phyloP scores from a whole-genome alignment of 2,113 vertebrate species.

The Labrus mixtus region DNA sequence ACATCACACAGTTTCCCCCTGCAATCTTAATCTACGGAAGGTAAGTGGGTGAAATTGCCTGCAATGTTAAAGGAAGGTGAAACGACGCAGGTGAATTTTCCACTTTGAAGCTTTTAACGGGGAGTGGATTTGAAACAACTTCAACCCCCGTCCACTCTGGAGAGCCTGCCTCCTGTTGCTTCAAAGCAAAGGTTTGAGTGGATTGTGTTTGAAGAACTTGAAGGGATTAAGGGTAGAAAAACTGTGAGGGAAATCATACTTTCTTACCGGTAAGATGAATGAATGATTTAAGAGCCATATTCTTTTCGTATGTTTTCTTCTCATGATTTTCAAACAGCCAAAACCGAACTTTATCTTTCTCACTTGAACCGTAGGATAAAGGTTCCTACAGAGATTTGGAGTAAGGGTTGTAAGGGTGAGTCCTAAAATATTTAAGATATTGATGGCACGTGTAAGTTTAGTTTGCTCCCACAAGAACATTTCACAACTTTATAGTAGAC shows the following conservation, averaged over 20 bases:
- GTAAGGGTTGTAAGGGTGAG: too few species aligned
- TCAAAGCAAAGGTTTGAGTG: neutral
- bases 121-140: neutral
- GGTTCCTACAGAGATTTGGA: too few species aligned
- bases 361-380: too few species aligned
- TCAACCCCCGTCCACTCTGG: too few species aligned
- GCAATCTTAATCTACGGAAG: neutral
- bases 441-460: too few species aligned
- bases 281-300: neutral
- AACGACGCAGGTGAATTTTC: neutral
- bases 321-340: too few species aligned
- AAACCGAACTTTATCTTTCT: too few species aligned
- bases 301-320: neutral
- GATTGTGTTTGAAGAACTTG: neutral
- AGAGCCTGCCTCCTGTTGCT: neutral
- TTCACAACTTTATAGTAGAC: too few species aligned
- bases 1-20: neutral
- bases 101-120: neutral
- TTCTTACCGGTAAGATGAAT: neutral
- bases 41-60: neutral
- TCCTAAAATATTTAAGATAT: too few species aligned
- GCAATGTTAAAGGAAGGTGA: neutral
- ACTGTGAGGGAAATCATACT: constrained; percentile 4
- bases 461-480: too few species aligned
- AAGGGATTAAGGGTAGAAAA: neutral